phyloP scores from a whole-genome alignment of 2,113 vertebrate species.

The Castor canadensis region DNA sequence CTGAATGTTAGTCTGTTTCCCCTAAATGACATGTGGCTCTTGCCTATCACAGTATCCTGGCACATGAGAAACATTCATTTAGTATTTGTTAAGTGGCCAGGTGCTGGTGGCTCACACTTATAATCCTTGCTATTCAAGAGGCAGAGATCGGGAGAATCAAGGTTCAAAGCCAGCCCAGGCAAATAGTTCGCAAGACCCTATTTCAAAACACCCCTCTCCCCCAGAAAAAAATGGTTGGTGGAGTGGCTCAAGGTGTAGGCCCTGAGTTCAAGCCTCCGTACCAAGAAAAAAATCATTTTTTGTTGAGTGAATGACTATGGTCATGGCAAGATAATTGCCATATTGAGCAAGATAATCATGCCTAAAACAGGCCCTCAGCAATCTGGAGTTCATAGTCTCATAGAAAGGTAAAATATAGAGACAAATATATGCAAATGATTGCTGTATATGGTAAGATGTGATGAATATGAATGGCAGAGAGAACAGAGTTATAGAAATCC shows the following conservation, averaged over 20 bases:
- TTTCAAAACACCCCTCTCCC: too few species aligned
- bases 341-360: neutral
- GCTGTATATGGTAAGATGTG: neutral
- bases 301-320: neutral
- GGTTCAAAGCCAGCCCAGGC: too few species aligned
- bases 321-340: neutral
- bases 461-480: neutral
- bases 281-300: too few species aligned
- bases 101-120: too few species aligned
- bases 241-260: too few species aligned
- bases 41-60: neutral
- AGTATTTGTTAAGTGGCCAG: too few species aligned
- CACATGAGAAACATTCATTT: neutral
- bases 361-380: neutral
- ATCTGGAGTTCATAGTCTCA: neutral
- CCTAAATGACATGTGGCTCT: neutral
- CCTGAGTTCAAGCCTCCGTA: too few species aligned
- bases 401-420: neutral
- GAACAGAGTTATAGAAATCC: neutral
- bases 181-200: too few species aligned
- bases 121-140: too few species aligned
- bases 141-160: too few species aligned
- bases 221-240: too few species aligned
- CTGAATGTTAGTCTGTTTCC: neutral
- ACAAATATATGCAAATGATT: neutral